Base-by-base conservation (phyloP, 2,888 invertebrate genomes). In the Metopia argyrocephala region DNA sequence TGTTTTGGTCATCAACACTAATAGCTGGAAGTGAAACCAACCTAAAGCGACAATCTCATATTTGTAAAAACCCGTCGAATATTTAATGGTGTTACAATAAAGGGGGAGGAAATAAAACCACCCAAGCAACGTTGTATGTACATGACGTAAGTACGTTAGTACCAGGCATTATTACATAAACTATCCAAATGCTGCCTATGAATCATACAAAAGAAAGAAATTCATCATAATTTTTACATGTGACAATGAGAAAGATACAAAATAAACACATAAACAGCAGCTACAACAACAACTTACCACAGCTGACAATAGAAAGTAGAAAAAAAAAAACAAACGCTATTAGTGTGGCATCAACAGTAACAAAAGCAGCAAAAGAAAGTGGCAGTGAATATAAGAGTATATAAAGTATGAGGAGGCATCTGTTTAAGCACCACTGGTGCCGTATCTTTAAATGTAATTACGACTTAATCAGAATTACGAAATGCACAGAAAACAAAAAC, bases 361-460 rank as follows among this genome's bases (percentile, higher is more conserved):
- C 38, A 12, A 4, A 9, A 38, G 38, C 38, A 38, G 38, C 21
- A 52, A 61, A 50, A 45, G n/a, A n/a, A n/a, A n/a, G 9, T n/a
- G n/a, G 52, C 15, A 52, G 68, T 38, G 46, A 54, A 71, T 54
- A 65, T 50, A 81, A n/a, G n/a, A n/a, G n/a, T n/a, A n/a, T n/a
- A n/a, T 81, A 69, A 74, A 56, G 73, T 74, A 76, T 76, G 65
- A 81, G 48, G 9, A 28, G 65, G 87, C 83, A 9, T 52, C n/a
- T n/a, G 38, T 15, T 38, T 38, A 38, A 38, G 84, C 86, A 84
- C 86, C 85, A 85, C 89, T 88, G 89, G 89, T 88, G 88, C 85
- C 87, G 87, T 89, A 90, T 90, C 89, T 88, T 90, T 88, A 87
- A 90, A 89, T 90, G 89, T 90, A 89, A 89, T 89, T 89, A 89